Percentiles rank a stretch among this genome's conserved stretches.
These are phyloP conservation scores for Sciurus carolinensis DNA, from an alignment of 2,797 vertebrate species.

Conservation along the genomic window DNA sequence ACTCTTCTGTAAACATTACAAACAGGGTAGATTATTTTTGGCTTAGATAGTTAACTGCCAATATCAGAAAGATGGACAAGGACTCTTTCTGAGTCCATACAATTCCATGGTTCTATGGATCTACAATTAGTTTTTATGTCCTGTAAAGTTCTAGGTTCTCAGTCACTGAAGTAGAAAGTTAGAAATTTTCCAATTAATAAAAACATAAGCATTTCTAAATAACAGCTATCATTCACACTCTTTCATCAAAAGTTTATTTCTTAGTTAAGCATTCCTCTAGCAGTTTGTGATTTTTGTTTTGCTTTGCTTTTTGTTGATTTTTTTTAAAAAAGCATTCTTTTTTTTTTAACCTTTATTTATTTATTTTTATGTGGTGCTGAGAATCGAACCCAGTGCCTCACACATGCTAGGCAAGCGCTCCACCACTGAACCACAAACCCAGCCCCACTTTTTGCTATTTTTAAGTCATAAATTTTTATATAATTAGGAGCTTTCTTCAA, in stretches of 20 bases:
- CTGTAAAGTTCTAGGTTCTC: background rate
- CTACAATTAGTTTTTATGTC: background rate
- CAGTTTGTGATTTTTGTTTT: background rate
- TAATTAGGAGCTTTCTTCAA: conserved; percentile 6
- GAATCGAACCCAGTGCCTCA: too few species aligned
- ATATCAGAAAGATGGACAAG: background rate
- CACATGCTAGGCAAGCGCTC: too few species aligned
- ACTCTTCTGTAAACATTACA: background rate
- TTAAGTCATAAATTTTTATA: background rate
- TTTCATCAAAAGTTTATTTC: background rate
- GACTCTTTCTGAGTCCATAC: background rate
- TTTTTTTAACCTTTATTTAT: too few species aligned
- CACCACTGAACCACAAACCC: too few species aligned
- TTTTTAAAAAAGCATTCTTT: background rate
- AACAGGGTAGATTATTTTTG: background rate
- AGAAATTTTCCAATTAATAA: conserved; percentile 5
- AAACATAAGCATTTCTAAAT: conserved; percentile 32
- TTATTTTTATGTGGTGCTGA: too few species aligned
- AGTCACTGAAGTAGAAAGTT: conserved; percentile 25
- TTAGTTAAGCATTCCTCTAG: background rate
- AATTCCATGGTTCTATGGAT: background rate
- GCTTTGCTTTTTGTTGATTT: background rate
- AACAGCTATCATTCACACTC: background rate
- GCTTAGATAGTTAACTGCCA: background rate
- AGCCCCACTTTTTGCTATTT: background rate